A percentile compares a stretch with the other conserved stretches of the same genome.
Conservation (phyloP, 2,888 invertebrate species). For the Agonopterix subpropinquella region DNA sequence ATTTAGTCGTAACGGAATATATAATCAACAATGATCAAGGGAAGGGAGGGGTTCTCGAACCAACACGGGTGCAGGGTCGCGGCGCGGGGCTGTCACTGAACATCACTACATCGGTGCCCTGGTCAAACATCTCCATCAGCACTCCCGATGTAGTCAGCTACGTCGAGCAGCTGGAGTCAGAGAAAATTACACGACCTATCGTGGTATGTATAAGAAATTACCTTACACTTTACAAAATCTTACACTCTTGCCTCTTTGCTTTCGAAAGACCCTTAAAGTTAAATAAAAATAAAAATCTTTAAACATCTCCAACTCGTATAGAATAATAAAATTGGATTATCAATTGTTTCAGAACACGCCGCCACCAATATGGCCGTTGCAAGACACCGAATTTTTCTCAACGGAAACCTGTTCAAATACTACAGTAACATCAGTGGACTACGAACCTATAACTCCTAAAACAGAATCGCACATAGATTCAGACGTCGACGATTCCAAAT, state of each 20-base stretch:
- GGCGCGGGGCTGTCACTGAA: slow-evolving; percentile 40
- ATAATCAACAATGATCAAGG: slow-evolving; percentile 32
- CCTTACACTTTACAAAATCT: background rate
- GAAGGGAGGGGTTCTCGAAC: slow-evolving; percentile 17
- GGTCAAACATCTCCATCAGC: slow-evolving; percentile 47
- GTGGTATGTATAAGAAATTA: slow-evolving; percentile 38
- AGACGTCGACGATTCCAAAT: slow-evolving; percentile 48
- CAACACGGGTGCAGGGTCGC: slow-evolving; percentile 20
- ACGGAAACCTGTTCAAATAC: slow-evolving; percentile 25
- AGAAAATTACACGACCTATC: slow-evolving; percentile 36
- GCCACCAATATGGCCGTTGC: slow-evolving; percentile 21
- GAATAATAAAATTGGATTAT: too few species aligned
- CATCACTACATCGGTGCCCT: slow-evolving; percentile 38
- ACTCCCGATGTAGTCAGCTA: slow-evolving; percentile 65
- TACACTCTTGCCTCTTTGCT: background rate
- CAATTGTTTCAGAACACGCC: too few species aligned
- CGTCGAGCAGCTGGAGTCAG: slow-evolving; percentile 64
- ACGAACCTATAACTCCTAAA: slow-evolving; percentile 58
- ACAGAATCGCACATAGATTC: slow-evolving; percentile 60
- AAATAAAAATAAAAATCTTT: background rate
- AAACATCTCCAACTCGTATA: background rate
- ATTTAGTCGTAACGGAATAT: slow-evolving; percentile 46
- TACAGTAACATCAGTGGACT: slow-evolving; percentile 39
- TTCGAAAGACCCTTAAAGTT: too few species aligned
- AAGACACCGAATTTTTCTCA: slow-evolving; percentile 15